Evolutionary conservation across 92 coral and sea anemone genomes (phyloP).

Genomic region (Blastomussa wellsi): DNA sequence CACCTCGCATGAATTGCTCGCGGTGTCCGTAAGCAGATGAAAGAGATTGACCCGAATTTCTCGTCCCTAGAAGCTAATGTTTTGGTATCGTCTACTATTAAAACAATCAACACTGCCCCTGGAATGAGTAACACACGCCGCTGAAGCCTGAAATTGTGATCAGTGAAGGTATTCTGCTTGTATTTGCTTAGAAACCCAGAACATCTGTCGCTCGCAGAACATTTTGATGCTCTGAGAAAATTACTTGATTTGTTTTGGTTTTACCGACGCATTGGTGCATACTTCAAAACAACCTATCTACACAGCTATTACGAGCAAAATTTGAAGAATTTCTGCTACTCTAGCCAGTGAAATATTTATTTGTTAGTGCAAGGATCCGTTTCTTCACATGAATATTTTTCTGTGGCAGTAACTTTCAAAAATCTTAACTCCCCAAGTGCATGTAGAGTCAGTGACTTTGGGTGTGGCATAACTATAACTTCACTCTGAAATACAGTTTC

Average conservation of each 20-base stretch:
- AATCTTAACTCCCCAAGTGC: background rate
- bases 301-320: background rate
- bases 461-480: background rate
- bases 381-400: background rate
- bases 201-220: constrained; percentile 26
- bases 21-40: constrained; percentile 7
- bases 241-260: background rate
- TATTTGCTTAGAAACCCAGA: constrained; percentile 23
- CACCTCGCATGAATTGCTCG: constrained; percentile 4
- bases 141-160: background rate
- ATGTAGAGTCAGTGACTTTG: background rate
- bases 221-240: constrained; percentile 5
- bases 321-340: background rate
- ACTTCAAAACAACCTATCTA: background rate
- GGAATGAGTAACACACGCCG: background rate
- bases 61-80: background rate
- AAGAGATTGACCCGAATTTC: background rate
- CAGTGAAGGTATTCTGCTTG: constrained; percentile 32
- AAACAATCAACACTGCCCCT: background rate
- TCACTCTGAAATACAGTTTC: background rate
- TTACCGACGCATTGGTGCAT: background rate
- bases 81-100: background rate
- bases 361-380: background rate
- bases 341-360: background rate
- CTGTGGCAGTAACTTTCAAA: background rate